Base-by-base conservation (phyloP, 1,140 invertebrate genomes). In the Musca domestica region DNA sequence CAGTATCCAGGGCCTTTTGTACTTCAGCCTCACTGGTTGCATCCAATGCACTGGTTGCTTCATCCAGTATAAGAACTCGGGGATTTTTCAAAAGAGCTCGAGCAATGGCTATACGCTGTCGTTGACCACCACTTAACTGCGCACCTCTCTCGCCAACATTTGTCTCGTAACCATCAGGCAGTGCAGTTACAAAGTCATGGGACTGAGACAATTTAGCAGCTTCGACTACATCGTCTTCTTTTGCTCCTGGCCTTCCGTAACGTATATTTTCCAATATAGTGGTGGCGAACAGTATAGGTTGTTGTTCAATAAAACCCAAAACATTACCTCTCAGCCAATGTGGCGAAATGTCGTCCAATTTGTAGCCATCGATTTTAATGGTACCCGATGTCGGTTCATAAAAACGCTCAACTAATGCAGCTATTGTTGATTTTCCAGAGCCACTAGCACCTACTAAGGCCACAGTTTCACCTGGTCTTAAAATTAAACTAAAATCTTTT, bases 241-340 rank as follows among this genome's bases (percentile, higher is more conserved):
- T 86, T 10, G 90, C 89, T 66, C 86, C 84, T 2, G 88, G 92
- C 81, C 87, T 92, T 0, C 95, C 95, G 78, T 96, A 98, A 67
- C 94, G 86, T 67, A 98, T 98, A 83, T 98, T 98, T 84, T 98
- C 96, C 82, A 88, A 86, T 10, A 98, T 90, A n/a, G 89, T 89
- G 7, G 94, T 95, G 19, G 92, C 94, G 85, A 98, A 98, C 49
- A 98, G 79, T 65, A 96, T 88, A 1, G 95, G 95, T 80, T 98
- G 95, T 83, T 98, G 95, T 80, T 93, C 93, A 65, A 98, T 97
- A 67, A 94, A 90, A 2, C 95, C 95, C 54, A 98, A 87, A 10
- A 89, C 89, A 47, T 87, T 84, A 58, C 92, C 89, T 47, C 95
- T 84, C 23, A 98, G 84, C 93, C 95, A 97, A 51, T 87, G 86